A percentile compares a stretch with the other conserved stretches of the same genome.
phyloP scores from a whole-genome alignment of 2,888 invertebrate genomes.

The Cephus rjabovi region DNA sequence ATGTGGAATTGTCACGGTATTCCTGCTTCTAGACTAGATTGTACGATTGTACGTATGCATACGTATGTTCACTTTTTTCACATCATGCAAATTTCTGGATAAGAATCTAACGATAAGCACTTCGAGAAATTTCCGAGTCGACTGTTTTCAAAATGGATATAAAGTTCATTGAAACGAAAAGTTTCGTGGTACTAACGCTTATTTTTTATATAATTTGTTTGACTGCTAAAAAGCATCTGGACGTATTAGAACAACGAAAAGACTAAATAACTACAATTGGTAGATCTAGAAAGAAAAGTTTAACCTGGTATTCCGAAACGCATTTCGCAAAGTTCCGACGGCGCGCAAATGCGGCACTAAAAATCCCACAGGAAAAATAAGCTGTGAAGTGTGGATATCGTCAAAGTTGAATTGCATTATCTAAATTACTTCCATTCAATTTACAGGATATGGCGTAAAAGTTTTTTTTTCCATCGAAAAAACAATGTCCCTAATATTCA shows the following conservation, averaged over 20 bases:
- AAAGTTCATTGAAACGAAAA: not conserved
- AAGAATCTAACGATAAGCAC: not conserved
- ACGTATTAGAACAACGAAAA: not conserved
- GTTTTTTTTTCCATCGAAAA: conserved; percentile 8
- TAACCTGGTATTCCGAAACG: not conserved
- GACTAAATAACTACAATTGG: not conserved
- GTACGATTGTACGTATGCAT: not conserved
- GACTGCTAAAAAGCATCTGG: not conserved
- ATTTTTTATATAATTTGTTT: not conserved
- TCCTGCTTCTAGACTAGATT: not conserved
- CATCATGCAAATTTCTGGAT: not conserved
- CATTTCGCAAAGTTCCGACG: not conserved
- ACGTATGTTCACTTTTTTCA: not conserved
- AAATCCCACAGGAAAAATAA: not conserved
- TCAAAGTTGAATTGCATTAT: conserved; percentile 22
- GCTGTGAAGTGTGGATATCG: conserved; percentile 6
- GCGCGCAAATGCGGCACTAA: not conserved
- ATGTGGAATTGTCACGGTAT: not conserved
- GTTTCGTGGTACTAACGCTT: not conserved
- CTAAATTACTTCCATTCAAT: conserved; percentile 20
- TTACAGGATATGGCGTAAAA: conserved; percentile 15
- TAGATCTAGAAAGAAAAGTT: not conserved
- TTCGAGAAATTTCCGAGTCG: not conserved
- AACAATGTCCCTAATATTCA: not conserved
- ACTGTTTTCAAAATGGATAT: not conserved